Evolutionary conservation across 2,888 invertebrate species (phyloP).

Genomic region (Drosophila stalkeri): DNA sequence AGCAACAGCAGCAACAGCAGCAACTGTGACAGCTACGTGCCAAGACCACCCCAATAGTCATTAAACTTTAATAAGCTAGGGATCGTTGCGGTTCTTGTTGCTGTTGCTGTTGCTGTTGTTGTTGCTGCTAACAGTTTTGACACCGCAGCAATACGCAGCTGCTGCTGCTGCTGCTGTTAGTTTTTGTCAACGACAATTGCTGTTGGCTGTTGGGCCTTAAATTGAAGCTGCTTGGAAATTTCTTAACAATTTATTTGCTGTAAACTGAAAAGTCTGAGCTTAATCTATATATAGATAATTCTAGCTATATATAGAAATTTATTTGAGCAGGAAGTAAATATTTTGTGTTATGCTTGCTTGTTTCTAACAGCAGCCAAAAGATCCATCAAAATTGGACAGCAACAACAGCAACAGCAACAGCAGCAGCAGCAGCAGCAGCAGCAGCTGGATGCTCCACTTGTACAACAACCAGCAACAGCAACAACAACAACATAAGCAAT

Average conservation of each 20-base stretch:
- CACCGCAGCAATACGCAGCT: slow-evolving; percentile 54
- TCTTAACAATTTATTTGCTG: not conserved
- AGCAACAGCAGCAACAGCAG: slow-evolving; percentile 23
- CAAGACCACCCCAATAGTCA: slow-evolving; percentile 71
- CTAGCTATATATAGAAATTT: not conserved
- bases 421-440: slow-evolving; percentile 20
- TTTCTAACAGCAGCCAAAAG: slow-evolving; percentile 29
- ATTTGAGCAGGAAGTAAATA: slow-evolving; percentile 6
- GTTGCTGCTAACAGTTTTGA: slow-evolving; percentile 46
- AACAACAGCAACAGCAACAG: slow-evolving; percentile 27
- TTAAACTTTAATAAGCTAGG: slow-evolving; percentile 71
- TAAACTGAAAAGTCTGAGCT: not conserved
- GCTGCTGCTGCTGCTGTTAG: slow-evolving; percentile 36
- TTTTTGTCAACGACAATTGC: slow-evolving; percentile 35
- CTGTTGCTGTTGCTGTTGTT: slow-evolving; percentile 47
- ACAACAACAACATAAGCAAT: slow-evolving; percentile 8
- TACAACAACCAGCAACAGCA: slow-evolving; percentile 14
- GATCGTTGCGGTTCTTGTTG: slow-evolving; percentile 44
- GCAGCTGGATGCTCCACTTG: too few species aligned
- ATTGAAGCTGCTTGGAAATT: not conserved
- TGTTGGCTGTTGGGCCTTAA: not conserved
- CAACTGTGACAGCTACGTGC: slow-evolving; percentile 59
- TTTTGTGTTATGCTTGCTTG: slow-evolving; percentile 15
- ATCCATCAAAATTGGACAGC: slow-evolving; percentile 47
- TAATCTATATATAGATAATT: not conserved